Evolutionary conservation across 2,113 vertebrate genomes (phyloP).

Genomic region (Corythaixoides concolor): DNA sequence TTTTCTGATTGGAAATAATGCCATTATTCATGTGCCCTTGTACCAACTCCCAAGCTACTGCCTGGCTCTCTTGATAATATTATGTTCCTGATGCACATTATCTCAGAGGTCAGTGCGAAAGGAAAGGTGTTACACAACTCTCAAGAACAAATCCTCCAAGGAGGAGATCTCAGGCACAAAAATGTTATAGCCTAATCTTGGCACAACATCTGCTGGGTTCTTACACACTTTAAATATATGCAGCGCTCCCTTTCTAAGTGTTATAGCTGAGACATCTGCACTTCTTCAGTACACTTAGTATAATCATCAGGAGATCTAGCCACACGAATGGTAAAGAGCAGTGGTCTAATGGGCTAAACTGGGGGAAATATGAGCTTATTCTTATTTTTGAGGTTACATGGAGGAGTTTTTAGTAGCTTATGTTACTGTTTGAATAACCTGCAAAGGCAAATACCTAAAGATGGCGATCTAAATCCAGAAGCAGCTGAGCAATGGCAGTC

Average conservation of each 20-base stretch:
- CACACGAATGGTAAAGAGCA: background rate
- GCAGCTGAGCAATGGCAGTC: background rate
- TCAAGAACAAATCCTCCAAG: conserved; percentile 25
- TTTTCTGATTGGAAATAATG: conserved; percentile 61
- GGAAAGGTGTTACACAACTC: conserved; percentile 55
- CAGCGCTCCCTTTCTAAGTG: background rate
- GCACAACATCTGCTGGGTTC: background rate
- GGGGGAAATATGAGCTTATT: background rate
- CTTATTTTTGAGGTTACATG: background rate
- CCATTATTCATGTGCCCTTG: conserved; percentile 64
- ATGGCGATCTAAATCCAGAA: background rate
- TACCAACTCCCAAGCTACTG: conserved; percentile 46
- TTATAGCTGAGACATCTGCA: background rate
- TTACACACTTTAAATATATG: background rate
- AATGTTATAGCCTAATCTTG: background rate
- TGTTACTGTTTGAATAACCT: background rate
- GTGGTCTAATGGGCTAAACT: background rate
- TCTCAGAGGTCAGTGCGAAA: conserved; percentile 57
- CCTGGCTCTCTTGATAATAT: conserved; percentile 55
- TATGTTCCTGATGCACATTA: conserved; percentile 29
- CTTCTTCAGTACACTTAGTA: background rate
- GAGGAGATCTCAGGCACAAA: background rate
- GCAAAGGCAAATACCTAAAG: background rate
- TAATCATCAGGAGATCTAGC: background rate
- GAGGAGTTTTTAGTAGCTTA: background rate